These are phyloP conservation scores for Terebella lapidaria DNA, from an alignment of 2,888 invertebrate species.

Conservation along the genomic window DNA sequence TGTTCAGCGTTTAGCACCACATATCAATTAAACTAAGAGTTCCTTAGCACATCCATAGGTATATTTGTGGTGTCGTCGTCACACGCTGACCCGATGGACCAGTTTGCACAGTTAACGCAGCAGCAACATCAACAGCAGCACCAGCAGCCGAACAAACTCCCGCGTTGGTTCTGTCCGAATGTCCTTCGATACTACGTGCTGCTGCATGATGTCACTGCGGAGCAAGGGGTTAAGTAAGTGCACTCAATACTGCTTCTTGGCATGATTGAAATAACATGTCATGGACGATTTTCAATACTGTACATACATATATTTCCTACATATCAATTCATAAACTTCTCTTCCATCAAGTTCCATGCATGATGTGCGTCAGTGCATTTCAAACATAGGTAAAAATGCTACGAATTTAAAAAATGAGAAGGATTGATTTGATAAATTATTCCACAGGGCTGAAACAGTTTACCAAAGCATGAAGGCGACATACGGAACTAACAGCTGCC, in stretches of 20 bases:
- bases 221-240: conserved; percentile 69
- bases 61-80: conserved; percentile 60
- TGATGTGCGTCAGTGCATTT: too few species aligned
- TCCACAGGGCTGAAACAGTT: conserved; percentile 78
- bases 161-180: conserved; percentile 62
- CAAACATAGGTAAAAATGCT: too few species aligned
- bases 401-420: too few species aligned
- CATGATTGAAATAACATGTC: too few species aligned
- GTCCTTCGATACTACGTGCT: conserved; percentile 79
- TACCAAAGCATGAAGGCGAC: conserved; percentile 80
- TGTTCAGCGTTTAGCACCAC: too few species aligned
- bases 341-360: too few species aligned
- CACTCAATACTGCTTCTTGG: not conserved
- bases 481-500: conserved; percentile 82
- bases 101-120: conserved; percentile 71
- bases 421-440: too few species aligned
- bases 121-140: conserved; percentile 62
- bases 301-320: too few species aligned
- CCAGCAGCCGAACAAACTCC: conserved; percentile 47
- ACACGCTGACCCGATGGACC: conserved; percentile 67
- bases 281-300: too few species aligned
- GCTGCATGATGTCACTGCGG: conserved; percentile 71
- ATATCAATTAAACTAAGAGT: too few species aligned
- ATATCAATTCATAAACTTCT: too few species aligned
- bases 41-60: too few species aligned